Conservation (phyloP, 2,888 invertebrate genomes). For the Aphidoletes aphidimyza region DNA sequence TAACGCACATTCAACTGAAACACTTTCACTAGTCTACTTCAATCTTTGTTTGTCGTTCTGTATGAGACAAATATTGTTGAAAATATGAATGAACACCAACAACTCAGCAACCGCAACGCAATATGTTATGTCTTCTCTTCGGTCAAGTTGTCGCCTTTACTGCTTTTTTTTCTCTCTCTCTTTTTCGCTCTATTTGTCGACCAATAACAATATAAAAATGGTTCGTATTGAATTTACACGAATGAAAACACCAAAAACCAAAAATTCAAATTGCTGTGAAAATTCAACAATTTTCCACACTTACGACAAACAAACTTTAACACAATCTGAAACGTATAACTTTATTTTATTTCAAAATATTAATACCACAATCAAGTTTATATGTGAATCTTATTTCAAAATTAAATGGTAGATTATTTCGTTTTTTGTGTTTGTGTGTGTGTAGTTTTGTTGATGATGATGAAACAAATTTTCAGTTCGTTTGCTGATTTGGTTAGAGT, state of each 20-base stretch:
- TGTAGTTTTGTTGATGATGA: neutral
- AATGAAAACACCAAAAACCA: no score
- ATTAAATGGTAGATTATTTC: no score
- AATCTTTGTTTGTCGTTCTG: neutral
- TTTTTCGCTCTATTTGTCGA: neutral
- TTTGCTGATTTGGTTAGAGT: neutral
- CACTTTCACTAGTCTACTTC: neutral
- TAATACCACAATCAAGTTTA: no score
- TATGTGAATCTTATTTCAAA: no score
- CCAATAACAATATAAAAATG: neutral
- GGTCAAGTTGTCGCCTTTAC: constrained; percentile 6
- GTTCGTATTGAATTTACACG: neutral
- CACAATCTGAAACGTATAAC: no score
- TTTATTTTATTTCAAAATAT: no score
- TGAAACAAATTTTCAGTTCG: neutral
- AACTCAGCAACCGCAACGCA: constrained; percentile 33
- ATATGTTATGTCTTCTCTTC: constrained; percentile 12
- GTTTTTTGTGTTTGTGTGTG: neutral
- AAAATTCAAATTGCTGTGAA: no score
- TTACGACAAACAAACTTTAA: no score
- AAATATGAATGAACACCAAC: neutral
- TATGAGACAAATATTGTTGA: neutral
- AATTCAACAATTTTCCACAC: no score
- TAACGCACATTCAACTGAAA: no score
- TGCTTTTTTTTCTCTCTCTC: neutral